phyloP scores from a whole-genome alignment of 1,140 invertebrate species.

The Diprion similis region DNA sequence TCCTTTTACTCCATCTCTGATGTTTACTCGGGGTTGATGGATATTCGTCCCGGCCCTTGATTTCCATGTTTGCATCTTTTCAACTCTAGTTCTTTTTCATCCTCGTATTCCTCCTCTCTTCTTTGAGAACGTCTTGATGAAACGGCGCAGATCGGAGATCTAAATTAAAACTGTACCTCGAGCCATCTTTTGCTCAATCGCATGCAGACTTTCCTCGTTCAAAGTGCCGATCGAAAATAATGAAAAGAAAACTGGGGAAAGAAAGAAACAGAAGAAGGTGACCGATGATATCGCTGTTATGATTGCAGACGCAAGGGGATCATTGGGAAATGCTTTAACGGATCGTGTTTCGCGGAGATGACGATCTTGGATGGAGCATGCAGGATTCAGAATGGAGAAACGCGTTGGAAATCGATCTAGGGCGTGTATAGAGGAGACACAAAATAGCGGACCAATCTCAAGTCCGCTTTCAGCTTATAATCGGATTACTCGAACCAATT shows the following conservation, averaged over 20 bases:
- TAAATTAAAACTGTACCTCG: not conserved
- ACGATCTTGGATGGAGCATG: too few species aligned
- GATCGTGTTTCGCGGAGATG: not conserved
- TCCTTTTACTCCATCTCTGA: not conserved
- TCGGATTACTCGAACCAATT: conserved; percentile 14
- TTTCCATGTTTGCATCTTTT: conserved; percentile 3
- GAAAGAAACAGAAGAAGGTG: not conserved
- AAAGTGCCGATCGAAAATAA: too few species aligned
- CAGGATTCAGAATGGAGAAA: too few species aligned
- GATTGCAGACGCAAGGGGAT: not conserved
- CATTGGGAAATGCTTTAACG: not conserved
- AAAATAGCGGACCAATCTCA: not conserved
- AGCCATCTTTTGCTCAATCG: not conserved
- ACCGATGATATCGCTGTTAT: not conserved
- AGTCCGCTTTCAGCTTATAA: conserved; percentile 8
- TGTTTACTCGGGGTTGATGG: conserved; percentile 1
- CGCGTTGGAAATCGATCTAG: not conserved
- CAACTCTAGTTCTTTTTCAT: too few species aligned
- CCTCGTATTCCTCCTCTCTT: not conserved
- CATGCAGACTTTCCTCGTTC: not conserved
- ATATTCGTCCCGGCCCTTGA: not conserved
- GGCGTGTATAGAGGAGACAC: not conserved
- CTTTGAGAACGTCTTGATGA: not conserved
- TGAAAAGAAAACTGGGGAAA: too few species aligned
- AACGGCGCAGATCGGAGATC: not conserved